phyloP scores from a whole-genome alignment of 2,888 invertebrate species.

The Drosophila rubida region DNA sequence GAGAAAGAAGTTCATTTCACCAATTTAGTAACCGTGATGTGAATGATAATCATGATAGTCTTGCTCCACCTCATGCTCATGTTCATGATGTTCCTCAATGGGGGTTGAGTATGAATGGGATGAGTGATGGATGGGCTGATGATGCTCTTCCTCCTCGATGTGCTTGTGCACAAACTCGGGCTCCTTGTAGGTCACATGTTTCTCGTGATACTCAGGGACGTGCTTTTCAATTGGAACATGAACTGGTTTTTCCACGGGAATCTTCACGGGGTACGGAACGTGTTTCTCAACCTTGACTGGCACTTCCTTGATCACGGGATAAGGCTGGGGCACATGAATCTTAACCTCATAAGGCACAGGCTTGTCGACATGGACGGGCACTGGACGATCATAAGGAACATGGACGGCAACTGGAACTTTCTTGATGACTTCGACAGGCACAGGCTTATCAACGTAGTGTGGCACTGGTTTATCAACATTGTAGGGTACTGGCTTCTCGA shows the following conservation, averaged over 20 bases:
- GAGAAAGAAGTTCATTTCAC: conserved; percentile 68
- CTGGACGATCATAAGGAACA: conserved; percentile 87
- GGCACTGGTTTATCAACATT: conserved; percentile 88
- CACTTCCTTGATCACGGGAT: conserved; percentile 89
- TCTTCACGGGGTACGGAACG: conserved; percentile 90
- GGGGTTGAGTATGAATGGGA: conserved; percentile 63
- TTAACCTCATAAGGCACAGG: conserved; percentile 91
- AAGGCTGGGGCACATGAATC: conserved; percentile 88
- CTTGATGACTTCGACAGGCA: conserved; percentile 88
- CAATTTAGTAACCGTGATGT: conserved; percentile 72
- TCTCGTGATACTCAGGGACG: conserved; percentile 87
- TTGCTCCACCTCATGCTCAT: conserved; percentile 84
- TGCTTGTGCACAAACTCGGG: conserved; percentile 88
- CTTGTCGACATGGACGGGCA: conserved; percentile 90
- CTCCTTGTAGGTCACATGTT: conserved; percentile 90
- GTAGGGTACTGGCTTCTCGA: conserved; percentile 89
- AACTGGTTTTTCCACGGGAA: conserved; percentile 88
- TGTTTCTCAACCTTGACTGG: conserved; percentile 89
- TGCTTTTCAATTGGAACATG: conserved; percentile 92
- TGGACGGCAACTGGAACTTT: conserved; percentile 89
- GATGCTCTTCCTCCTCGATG: conserved; percentile 81
- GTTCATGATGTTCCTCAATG: conserved; percentile 70
- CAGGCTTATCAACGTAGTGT: conserved; percentile 87
- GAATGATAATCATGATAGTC: conserved; percentile 82
- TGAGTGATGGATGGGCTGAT: conserved; percentile 67